Evolutionary conservation across 2,888 invertebrate genomes (phyloP).

Genomic region (Eristalinus sepulchralis): DNA sequence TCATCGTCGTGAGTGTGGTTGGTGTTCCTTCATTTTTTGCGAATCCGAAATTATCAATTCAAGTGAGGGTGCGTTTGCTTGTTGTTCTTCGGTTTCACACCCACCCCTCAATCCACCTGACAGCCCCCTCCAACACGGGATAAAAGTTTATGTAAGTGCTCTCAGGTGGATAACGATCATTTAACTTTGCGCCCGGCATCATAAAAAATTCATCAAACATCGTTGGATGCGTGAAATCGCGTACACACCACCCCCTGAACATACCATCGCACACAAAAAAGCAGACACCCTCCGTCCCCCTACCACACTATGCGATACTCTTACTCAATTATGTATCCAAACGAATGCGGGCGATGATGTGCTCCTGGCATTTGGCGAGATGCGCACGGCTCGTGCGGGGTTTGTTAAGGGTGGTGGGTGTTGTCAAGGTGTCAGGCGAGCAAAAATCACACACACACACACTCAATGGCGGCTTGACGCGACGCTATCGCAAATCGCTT

Average conservation of each 20-base stretch:
- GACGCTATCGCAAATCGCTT: conserved; percentile 31
- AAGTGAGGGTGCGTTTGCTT: conserved; percentile 47
- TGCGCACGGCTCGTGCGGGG: not conserved
- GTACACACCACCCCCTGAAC: not conserved
- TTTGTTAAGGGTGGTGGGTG: not conserved
- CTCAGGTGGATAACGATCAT: conserved; percentile 63
- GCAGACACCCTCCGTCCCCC: not conserved
- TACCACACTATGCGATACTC: conserved; percentile 10
- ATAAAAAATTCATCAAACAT: conserved; percentile 60
- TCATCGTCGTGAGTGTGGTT: not conserved
- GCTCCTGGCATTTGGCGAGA: not conserved
- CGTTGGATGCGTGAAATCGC: conserved; percentile 40
- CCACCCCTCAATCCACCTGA: not conserved
- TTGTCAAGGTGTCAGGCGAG: not conserved
- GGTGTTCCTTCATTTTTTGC: not conserved
- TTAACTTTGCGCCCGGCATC: conserved; percentile 62
- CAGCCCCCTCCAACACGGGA: not conserved
- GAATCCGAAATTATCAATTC: conserved; percentile 48
- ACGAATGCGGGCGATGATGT: not conserved
- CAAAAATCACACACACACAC: not conserved
- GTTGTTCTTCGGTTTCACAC: conserved; percentile 34
- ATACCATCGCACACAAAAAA: not conserved
- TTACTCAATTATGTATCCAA: conserved; percentile 35
- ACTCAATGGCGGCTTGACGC: not conserved
- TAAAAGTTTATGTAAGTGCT: conserved; percentile 63